A percentile compares a stretch with the other conserved stretches of the same genome.
These are phyloP conservation scores for Garra rufa DNA, from an alignment of 2,113 vertebrate species.

Conservation along the genomic window DNA sequence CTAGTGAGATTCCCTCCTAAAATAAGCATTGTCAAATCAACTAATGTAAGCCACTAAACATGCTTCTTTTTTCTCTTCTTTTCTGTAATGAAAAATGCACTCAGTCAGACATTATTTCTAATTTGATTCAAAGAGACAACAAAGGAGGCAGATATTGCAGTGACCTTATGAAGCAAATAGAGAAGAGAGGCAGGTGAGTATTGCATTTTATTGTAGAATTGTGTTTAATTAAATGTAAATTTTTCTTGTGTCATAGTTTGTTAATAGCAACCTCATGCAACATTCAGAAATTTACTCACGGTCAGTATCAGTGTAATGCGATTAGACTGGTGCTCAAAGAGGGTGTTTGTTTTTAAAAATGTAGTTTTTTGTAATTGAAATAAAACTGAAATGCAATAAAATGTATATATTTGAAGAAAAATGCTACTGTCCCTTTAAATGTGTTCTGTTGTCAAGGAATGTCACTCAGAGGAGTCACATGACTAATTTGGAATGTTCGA, in stretches of 20 bases:
- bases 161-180: background rate
- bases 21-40: background rate
- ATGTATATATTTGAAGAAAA: background rate
- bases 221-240: background rate
- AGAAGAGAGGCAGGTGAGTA: background rate
- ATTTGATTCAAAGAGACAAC: background rate
- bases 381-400: background rate
- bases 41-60: background rate
- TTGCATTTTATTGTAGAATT: background rate
- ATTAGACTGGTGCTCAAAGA: too few species aligned
- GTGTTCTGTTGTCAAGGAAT: background rate
- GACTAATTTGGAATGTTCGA: background rate
- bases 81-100: background rate
- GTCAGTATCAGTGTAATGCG: too few species aligned
- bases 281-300: background rate
- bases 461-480: background rate
- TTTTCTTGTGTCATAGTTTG: background rate
- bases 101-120: background rate
- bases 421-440: background rate
- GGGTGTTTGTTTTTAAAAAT: too few species aligned
- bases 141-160: background rate
- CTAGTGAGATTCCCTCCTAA: background rate
- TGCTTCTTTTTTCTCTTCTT: background rate
- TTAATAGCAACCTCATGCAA: background rate
- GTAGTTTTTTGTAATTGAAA: background rate